Evolutionary conservation across 2,888 invertebrate genomes (phyloP), one percentile per base, ranked within the genome.

Genomic region (Acronicta psi): DNA sequence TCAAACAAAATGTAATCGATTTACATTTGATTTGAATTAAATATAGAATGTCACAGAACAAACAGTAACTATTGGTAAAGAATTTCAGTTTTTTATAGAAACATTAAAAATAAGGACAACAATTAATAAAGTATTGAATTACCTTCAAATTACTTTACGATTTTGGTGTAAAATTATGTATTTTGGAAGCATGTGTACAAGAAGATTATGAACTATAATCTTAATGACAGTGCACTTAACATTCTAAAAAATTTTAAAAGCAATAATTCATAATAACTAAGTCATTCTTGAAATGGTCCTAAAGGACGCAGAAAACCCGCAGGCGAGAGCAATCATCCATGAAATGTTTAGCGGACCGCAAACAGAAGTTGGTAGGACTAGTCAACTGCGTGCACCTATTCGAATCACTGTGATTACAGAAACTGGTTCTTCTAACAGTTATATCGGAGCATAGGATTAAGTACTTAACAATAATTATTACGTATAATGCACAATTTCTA

Each of bases 401-500:
- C 55, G 70, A 80, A 85, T 84, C 81, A 82, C 81, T 67, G 83
- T 83, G 79, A 85, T 86, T 81, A 82, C 62, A 75, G 59, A 58
- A 78, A 84, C 84, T 57, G 77, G 84, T 84, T 84, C 69, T 59
- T 55, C 55, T 64, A 81, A 85, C 86, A 85, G 86, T 87, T 87
- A 84, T 71, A 76, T 79, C 71, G 75, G 57, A 79, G 78, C 76
- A 81, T 82, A 80, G 79, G 84, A 87, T 88, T 87, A 88, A 87
- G 83, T 82, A 79, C 79, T 88, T 85, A 83, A 83, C 83, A 81
- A 86, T 83, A 87, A 86, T 86, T 86, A 86, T 80, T 79, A 82
- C 53, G 72, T 74, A 74, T 73, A 80, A 79, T 77, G 69, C 77
- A 79, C 69, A 75, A 72, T 69, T 75, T 72, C 44, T 37, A 43